Conservation (phyloP, 2,888 invertebrate genomes). For the Eristalis pertinax region DNA sequence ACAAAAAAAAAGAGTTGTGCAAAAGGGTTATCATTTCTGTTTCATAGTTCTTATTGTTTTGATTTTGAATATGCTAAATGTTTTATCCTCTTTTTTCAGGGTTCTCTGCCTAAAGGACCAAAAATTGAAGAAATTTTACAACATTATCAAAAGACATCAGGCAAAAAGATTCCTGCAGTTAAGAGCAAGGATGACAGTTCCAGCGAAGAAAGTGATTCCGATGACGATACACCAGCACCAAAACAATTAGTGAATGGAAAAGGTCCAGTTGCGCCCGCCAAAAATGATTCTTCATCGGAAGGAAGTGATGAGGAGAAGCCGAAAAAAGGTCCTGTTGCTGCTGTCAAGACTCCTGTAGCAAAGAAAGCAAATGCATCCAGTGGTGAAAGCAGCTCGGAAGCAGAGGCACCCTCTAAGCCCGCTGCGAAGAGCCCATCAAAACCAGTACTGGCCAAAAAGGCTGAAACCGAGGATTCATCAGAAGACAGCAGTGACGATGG, state of each 20-base stretch:
- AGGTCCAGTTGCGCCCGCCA: conserved; percentile 53
- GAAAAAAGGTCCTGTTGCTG: conserved; percentile 61
- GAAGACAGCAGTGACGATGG: conserved; percentile 75
- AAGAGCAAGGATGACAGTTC: conserved; percentile 75
- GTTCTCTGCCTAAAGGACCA: conserved; percentile 85
- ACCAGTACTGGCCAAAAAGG: conserved; percentile 46
- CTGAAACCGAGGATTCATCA: conserved; percentile 76
- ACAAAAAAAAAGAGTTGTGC: neutral
- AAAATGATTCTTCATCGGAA: conserved; percentile 73
- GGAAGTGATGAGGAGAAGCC: conserved; percentile 77
- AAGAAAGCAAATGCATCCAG: conserved; percentile 66
- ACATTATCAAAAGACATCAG: conserved; percentile 83
- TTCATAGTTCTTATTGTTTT: neutral
- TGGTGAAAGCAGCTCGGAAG: conserved; percentile 79
- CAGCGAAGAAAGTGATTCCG: conserved; percentile 78
- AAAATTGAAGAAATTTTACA: conserved; percentile 84
- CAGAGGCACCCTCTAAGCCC: conserved; percentile 74
- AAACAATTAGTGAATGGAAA: conserved; percentile 65
- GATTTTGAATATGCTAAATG: neutral
- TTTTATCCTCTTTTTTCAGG: conserved; percentile 82
- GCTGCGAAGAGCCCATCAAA: conserved; percentile 57
- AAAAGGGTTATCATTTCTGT: neutral
- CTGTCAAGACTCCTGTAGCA: conserved; percentile 42
- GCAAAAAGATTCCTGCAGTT: conserved; percentile 81
- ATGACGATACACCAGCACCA: conserved; percentile 74